Evolutionary conservation across 2,888 invertebrate species (phyloP).

Genomic region (Pharmacophagus antenor): DNA sequence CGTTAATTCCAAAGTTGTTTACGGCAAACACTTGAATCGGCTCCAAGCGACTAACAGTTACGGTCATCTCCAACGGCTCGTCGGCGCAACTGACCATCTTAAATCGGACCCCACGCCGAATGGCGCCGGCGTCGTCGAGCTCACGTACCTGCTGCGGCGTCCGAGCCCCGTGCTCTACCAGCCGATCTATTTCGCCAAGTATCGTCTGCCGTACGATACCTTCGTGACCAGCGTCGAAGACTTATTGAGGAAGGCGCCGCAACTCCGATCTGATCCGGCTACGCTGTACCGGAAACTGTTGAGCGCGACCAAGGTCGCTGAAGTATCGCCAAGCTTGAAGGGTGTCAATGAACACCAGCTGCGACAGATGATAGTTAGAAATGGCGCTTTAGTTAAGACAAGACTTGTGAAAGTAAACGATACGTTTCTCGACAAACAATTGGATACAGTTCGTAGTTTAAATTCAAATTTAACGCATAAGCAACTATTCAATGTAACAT

Average conservation of each 20-base stretch:
- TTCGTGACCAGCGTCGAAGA: constrained; percentile 45
- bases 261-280: constrained; percentile 42
- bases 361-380: constrained; percentile 43
- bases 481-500: constrained; percentile 31
- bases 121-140: constrained; percentile 49
- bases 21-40: constrained; percentile 28
- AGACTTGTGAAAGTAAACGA: constrained; percentile 41
- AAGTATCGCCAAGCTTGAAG: constrained; percentile 49
- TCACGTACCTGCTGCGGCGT: constrained; percentile 56
- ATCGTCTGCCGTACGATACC: constrained; percentile 50
- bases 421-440: constrained; percentile 38
- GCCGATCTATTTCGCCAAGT: constrained; percentile 59
- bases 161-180: constrained; percentile 48
- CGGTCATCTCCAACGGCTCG: constrained; percentile 39
- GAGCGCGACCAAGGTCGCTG: constrained; percentile 44
- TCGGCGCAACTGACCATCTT: constrained; percentile 42
- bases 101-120: constrained; percentile 44
- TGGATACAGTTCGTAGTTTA: constrained; percentile 40
- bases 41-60: constrained; percentile 28
- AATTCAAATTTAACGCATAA: constrained; percentile 42
- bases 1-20: constrained; percentile 21
- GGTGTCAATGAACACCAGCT: constrained; percentile 47
- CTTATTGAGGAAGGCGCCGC: constrained; percentile 42
- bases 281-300: constrained; percentile 50
- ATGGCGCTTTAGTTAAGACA: constrained; percentile 53